Conservation (phyloP, 2,797 vertebrate genomes). For the Gambelia wislizenii region DNA sequence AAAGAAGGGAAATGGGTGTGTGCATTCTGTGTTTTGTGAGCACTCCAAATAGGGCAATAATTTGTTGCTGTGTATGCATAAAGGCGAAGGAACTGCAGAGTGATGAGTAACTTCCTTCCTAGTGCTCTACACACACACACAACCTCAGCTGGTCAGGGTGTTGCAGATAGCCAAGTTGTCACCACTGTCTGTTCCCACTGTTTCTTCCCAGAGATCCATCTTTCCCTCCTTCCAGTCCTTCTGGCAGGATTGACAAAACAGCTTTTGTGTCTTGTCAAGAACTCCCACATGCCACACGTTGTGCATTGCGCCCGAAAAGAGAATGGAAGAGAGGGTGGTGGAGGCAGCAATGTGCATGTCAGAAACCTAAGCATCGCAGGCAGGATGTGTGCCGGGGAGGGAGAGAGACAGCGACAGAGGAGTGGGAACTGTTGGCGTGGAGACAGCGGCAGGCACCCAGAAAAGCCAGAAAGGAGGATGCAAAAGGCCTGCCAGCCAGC, state of each 20-base stretch:
- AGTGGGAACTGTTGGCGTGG: not conserved
- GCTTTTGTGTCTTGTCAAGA: not conserved
- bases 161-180: not conserved
- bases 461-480: not conserved
- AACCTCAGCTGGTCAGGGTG: not conserved
- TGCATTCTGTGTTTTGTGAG: not conserved
- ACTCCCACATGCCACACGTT: not conserved
- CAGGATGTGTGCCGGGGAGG: not conserved
- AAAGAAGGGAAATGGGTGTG: not conserved
- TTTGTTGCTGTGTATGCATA: not conserved
- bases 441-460: not conserved
- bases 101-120: slow-evolving; percentile 39
- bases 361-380: not conserved
- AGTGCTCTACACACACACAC: not conserved
- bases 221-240: not conserved
- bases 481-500: not conserved
- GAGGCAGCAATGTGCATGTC: not conserved
- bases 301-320: not conserved
- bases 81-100: not conserved
- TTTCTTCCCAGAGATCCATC: no score
- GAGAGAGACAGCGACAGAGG: not conserved
- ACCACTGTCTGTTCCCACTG: no score
- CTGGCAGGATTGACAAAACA: not conserved
- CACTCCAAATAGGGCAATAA: not conserved
- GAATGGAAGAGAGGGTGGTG: not conserved